Conservation (phyloP, 37 sponge, comb jelly and placozoan species). For the Spongilla lacustris region DNA sequence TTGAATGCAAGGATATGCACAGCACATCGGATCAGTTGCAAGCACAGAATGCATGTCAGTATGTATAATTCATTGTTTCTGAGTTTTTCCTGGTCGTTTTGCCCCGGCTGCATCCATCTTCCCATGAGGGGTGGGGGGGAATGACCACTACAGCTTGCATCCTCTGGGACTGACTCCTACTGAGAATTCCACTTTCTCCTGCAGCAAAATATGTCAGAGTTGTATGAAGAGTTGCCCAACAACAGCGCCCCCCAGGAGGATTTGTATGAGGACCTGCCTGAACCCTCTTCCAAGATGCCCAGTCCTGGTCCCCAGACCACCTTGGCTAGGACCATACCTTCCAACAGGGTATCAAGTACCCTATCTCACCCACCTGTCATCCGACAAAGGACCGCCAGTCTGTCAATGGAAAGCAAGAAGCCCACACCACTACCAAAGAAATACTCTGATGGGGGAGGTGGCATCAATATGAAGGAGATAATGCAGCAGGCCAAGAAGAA, state of each 20-base stretch:
- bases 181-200: too few relatives aligned
- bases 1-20: too few relatives aligned
- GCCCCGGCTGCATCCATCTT: too few relatives aligned
- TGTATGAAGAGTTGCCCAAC: constrained; percentile 66
- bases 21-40: too few relatives aligned
- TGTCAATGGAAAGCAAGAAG: neutral
- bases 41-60: too few relatives aligned
- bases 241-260: constrained; percentile 29
- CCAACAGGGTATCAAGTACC: neutral
- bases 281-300: neutral
- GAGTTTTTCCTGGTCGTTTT: too few relatives aligned
- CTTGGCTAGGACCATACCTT: neutral
- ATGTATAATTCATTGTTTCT: too few relatives aligned
- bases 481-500: constrained; percentile 23
- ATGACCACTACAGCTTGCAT: too few relatives aligned
- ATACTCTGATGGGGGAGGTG: constrained; percentile 18
- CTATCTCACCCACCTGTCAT: neutral
- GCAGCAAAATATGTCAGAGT: neutral
- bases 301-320: neutral
- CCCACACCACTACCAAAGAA: neutral
- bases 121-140: too few relatives aligned
- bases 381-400: constrained; percentile 19
- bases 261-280: constrained; percentile 59
- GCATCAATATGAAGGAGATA: constrained; percentile 55
- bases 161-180: too few relatives aligned